A percentile compares a stretch with the other conserved stretches of the same genome.
Conservation (phyloP, 2,113 vertebrate genomes). For the Gymnobelideus leadbeateri region DNA sequence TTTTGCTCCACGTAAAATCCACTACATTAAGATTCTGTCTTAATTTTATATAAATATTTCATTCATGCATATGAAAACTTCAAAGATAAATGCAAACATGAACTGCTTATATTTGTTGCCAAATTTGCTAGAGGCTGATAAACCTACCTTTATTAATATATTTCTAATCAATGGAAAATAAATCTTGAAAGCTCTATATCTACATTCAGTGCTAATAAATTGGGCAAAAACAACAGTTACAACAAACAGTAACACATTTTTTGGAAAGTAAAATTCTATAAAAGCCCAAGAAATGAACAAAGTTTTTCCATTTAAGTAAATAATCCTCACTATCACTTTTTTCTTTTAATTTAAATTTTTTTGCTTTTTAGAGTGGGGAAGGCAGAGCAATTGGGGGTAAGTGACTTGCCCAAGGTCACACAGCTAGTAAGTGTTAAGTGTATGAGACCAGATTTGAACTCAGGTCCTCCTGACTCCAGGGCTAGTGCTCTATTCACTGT, state of each 20-base stretch:
- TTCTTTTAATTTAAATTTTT: no score
- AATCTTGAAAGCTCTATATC: not conserved
- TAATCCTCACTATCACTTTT: not conserved
- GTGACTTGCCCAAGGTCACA: no score
- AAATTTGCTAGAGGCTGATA: not conserved
- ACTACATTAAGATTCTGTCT: fast-evolving
- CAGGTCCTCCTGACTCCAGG: no score
- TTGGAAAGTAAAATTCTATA: not conserved
- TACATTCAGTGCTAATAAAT: fast-evolving
- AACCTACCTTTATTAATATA: not conserved
- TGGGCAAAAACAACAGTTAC: not conserved
- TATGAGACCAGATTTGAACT: no score
- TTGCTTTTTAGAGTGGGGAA: no score
- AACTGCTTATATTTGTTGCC: not conserved
- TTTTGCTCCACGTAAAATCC: no score
- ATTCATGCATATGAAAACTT: fast-evolving
- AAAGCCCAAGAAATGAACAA: not conserved
- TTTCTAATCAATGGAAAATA: not conserved
- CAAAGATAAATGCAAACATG: not conserved
- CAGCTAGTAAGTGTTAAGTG: no score
- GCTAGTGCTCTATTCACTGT: no score
- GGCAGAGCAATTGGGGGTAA: no score
- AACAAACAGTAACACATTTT: not conserved
- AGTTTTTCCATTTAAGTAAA: not conserved
- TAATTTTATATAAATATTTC: not conserved